Percentiles rank a stretch among this genome's conserved stretches.
Conservation (phyloP, 2,113 vertebrate genomes). For the Mus spicilegus region DNA sequence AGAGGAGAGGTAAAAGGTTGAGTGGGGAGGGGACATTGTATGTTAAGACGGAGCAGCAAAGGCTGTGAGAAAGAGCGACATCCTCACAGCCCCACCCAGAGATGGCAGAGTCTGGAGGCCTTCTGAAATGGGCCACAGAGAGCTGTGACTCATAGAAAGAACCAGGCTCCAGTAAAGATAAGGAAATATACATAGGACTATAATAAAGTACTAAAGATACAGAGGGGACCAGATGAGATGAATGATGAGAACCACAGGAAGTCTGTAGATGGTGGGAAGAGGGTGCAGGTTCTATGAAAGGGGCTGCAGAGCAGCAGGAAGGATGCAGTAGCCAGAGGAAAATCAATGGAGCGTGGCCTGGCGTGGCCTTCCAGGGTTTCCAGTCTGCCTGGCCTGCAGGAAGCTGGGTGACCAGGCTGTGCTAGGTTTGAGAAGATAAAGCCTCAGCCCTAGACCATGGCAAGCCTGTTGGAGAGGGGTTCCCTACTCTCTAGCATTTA, state of each 20-base stretch:
- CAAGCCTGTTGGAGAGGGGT: not conserved
- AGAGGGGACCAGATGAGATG: not conserved
- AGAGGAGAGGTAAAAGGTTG: not conserved
- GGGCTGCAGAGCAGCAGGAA: not conserved
- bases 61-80: not conserved
- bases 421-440: not conserved
- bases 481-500: not conserved
- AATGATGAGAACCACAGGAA: not conserved
- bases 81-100: rapidly evolving
- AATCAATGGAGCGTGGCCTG: not conserved
- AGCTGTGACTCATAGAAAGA: not conserved
- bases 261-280: not conserved
- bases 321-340: not conserved
- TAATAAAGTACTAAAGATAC: not conserved
- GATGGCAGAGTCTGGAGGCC: rapidly evolving
- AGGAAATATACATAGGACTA: not conserved
- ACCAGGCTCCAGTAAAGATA: not conserved
- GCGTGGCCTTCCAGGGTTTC: not conserved
- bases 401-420: not conserved
- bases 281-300: too few species aligned
- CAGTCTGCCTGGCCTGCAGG: not conserved
- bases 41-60: not conserved
- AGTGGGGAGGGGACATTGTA: not conserved
- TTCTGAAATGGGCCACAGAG: not conserved
- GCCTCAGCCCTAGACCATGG: not conserved